Conservation (phyloP, 35 echinoderm and acorn worm genomes). For the Eucidaris tribuloides region DNA sequence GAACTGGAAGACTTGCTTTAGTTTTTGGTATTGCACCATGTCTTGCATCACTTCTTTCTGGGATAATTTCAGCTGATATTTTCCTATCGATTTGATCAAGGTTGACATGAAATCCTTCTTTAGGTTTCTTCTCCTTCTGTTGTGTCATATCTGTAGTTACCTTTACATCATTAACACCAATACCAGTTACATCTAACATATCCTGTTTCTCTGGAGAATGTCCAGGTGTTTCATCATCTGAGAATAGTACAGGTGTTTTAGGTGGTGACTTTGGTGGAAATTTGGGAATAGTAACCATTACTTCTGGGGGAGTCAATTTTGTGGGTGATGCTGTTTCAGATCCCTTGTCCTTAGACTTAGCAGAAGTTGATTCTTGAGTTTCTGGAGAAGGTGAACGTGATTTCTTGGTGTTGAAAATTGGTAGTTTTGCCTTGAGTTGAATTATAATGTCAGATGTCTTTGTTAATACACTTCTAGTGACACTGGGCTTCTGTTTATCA, state of each 20-base stretch:
- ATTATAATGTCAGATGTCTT: slow-evolving; percentile 11
- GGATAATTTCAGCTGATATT: slow-evolving; percentile 7
- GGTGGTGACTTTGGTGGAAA: slow-evolving; percentile 4
- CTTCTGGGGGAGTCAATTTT: slow-evolving; percentile 1
- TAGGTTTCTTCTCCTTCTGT: slow-evolving; percentile 19
- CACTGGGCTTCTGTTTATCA: background rate
- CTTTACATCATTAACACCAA: slow-evolving; percentile 8
- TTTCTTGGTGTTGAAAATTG: background rate
- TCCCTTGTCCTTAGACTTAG: background rate
- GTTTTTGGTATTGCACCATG: slow-evolving; percentile 33
- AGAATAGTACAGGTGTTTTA: slow-evolving; percentile 42
- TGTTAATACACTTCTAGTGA: background rate
- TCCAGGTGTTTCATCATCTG: slow-evolving; percentile 41
- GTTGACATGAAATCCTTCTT: slow-evolving; percentile 24
- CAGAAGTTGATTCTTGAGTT: background rate
- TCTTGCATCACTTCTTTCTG: slow-evolving; percentile 27
- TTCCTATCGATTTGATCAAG: slow-evolving; percentile 9
- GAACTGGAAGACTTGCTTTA: background rate
- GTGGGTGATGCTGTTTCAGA: background rate
- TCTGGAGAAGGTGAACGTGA: slow-evolving; percentile 6
- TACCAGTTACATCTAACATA: too few relatives aligned
- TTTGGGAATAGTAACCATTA: slow-evolving; percentile 19
- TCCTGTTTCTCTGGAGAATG: slow-evolving; percentile 6
- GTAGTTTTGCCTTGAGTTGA: slow-evolving; percentile 11
- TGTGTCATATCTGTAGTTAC: background rate